Conservation (phyloP, 92 coral and sea anemone genomes). For the Siderastrea siderea region DNA sequence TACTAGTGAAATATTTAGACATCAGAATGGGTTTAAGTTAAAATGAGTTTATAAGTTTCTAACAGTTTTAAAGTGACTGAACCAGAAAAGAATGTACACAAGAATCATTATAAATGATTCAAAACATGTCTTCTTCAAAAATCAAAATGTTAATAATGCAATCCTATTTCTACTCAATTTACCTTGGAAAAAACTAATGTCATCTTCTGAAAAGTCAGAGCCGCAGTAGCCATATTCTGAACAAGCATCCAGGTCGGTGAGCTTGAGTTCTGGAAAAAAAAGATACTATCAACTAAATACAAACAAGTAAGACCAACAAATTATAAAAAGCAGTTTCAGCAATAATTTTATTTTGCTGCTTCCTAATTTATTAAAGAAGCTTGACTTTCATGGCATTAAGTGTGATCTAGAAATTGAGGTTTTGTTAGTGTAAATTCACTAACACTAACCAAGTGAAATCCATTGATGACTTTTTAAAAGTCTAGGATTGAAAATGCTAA, state of each 20-base stretch:
- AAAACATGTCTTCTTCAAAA: too few species aligned
- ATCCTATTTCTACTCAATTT: neutral
- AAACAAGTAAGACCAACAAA: neutral
- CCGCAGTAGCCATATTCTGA: conserved; percentile 58
- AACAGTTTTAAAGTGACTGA: neutral
- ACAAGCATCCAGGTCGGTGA: conserved; percentile 37
- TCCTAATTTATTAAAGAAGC: too few species aligned
- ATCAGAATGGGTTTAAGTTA: neutral
- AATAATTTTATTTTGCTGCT: neutral
- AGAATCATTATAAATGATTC: too few species aligned
- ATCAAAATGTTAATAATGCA: too few species aligned
- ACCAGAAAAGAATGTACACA: neutral
- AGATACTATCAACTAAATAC: neutral
- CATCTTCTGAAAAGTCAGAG: conserved; percentile 87
- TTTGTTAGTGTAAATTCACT: too few species aligned
- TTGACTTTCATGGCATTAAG: neutral
- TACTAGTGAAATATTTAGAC: neutral
- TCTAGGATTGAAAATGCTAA: neutral
- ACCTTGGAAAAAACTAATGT: conserved; percentile 66
- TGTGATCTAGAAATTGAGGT: too few species aligned
- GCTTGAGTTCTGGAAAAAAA: conserved; percentile 27
- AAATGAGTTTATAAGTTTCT: too few species aligned
- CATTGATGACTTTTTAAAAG: neutral
- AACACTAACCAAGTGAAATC: too few species aligned
- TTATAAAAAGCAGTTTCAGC: neutral